phyloP scores from a whole-genome alignment of 2,113 vertebrate genomes.

The Otocyon megalotis region DNA sequence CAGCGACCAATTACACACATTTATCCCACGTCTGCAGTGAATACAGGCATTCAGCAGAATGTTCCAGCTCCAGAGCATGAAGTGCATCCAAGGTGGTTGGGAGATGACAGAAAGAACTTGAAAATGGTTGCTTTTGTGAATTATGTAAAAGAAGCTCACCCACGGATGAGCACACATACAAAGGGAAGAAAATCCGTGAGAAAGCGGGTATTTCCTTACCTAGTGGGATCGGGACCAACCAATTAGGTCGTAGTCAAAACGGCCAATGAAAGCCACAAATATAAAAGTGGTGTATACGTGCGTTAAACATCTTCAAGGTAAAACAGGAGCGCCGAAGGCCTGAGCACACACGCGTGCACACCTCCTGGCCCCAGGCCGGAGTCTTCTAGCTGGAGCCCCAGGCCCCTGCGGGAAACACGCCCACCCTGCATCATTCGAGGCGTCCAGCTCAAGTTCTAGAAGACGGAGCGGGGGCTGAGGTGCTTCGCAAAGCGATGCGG shows the following conservation, averaged over 20 bases:
- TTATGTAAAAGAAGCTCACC: no score
- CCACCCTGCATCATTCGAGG: background rate
- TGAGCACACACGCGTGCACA: background rate
- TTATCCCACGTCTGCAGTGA: background rate
- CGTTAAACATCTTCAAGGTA: background rate
- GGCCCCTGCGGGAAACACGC: background rate
- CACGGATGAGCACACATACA: background rate
- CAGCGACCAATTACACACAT: no score
- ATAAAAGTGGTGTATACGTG: background rate
- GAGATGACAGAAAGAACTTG: background rate
- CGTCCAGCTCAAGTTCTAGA: background rate
- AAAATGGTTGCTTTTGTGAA: background rate
- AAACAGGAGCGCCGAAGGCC: background rate
- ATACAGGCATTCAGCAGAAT: background rate
- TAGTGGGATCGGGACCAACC: background rate
- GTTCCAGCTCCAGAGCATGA: background rate
- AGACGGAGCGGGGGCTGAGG: background rate
- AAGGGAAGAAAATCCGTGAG: background rate
- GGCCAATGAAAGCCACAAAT: background rate
- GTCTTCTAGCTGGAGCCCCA: background rate
- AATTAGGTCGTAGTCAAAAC: background rate
- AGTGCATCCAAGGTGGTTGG: accelerated
- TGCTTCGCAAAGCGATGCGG: background rate
- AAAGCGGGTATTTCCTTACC: no score
- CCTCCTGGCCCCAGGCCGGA: background rate